Evolutionary conservation across 2,113 vertebrate genomes (phyloP), one percentile per base, ranked within the genome.

Genomic region (Brachyhypopomus gauderio): DNA sequence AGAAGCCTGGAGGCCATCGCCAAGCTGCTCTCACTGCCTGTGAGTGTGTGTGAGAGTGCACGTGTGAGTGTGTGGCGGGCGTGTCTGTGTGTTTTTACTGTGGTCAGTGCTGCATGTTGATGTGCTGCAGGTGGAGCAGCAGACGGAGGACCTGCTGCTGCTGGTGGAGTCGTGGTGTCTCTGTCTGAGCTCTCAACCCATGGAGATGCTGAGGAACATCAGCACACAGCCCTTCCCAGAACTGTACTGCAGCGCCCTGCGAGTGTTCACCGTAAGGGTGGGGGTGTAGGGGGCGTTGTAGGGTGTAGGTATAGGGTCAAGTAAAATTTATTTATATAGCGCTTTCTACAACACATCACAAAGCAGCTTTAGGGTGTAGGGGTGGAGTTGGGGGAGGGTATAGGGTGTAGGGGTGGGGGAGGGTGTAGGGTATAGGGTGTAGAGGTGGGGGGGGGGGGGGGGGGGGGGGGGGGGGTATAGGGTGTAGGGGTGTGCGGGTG

Each of bases 181-280:
- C 0, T 91, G 93, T 78, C 78, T 99, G 71, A 95, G 96, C 4
- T 92, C 90, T 30, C 92, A 96, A 41, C 94, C 98, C 0, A 78
- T 99, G 92, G 95, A 96, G 6, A 93, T 97, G 89, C 94, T 99
- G 79, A 88, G 92, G 41, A 93, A 91, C 88, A 96, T 99, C 89
- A 97, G 96, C 78, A 94, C 91, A 27, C 97, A 98, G 81, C 98
- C 98, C 0, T 98, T 99, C 85, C 96, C 97, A 19, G 98, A 99
- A 72, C 93, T 99, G 3, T 96, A 97, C 84, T 97, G 96, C 4
- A 92, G 90, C 3, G 95, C 96, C 25, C 76, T 99, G 0, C 90
- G 89, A n/a, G 94, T 98, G 22, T 96, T 99, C 38, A 95, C 94
- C 6, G 97, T 99, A 86, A 92, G 95, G 52, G 22, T 34, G 6